Conservation (phyloP, 2,113 vertebrate genomes). For the Tor tambroides region DNA sequence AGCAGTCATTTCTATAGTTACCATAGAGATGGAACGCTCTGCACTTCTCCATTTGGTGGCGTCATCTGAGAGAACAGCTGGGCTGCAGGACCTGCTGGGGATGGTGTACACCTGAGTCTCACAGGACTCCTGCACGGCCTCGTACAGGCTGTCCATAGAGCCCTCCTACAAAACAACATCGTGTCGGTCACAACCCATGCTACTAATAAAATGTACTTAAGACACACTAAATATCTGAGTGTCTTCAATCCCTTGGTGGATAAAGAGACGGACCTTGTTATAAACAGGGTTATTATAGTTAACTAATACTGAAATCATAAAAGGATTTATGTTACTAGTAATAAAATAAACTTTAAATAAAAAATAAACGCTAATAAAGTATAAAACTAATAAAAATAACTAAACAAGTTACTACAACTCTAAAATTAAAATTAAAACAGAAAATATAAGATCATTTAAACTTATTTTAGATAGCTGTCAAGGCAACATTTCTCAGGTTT, state of each 20-base stretch:
- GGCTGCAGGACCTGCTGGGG: conserved; percentile 63
- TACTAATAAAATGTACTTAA: not conserved
- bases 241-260: not conserved
- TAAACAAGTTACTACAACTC: too few species aligned
- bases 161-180: conserved; percentile 80
- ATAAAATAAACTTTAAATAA: too few species aligned
- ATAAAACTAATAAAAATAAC: too few species aligned
- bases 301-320: not conserved
- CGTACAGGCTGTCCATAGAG: conserved; percentile 91
- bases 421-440: too few species aligned
- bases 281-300: not conserved
- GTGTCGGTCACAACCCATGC: not conserved
- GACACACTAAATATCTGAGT: not conserved
- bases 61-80: conserved; percentile 59
- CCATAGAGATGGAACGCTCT: conserved; percentile 76
- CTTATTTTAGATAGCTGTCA: too few species aligned
- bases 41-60: conserved; percentile 63
- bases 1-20: conserved; percentile 65
- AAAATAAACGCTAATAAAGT: too few species aligned
- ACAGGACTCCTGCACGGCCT: conserved; percentile 79
- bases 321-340: too few species aligned
- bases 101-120: conserved; percentile 66
- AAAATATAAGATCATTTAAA: too few species aligned
- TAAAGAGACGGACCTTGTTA: not conserved
- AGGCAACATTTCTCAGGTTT: too few species aligned